Percentiles rank a stretch among this genome's conserved stretches.
These are phyloP conservation scores for Arctopsyche grandis DNA, from an alignment of 1,140 invertebrate species.

Conservation along the genomic window DNA sequence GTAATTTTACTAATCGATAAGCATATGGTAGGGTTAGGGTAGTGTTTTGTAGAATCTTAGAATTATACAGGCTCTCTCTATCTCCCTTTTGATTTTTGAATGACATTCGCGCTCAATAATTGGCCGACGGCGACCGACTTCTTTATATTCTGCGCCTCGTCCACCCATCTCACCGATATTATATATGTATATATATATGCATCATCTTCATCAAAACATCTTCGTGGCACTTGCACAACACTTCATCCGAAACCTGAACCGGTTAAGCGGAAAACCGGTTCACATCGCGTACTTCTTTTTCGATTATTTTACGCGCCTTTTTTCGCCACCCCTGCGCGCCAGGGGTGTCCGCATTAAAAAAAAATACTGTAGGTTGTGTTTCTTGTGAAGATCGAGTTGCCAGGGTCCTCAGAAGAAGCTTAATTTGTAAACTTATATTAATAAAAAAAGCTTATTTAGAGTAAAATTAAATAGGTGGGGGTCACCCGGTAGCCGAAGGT, in stretches of 20 bases:
- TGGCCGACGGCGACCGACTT: constrained; percentile 34
- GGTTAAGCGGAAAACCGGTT: no score
- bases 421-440: constrained; percentile 31
- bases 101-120: constrained; percentile 39
- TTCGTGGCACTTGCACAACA: background rate
- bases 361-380: constrained; percentile 47
- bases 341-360: constrained; percentile 2
- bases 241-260: no score
- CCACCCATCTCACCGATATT: background rate
- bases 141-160: background rate
- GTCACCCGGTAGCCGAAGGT: constrained; percentile 40
- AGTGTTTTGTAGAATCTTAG: constrained; percentile 46
- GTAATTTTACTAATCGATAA: constrained; percentile 54
- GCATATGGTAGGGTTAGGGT: constrained; percentile 51
- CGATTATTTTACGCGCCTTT: no score
- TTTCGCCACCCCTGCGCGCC: background rate
- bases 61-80: constrained; percentile 35
- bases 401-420: constrained; percentile 39
- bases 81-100: constrained; percentile 10
- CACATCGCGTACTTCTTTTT: no score
- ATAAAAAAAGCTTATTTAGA: constrained; percentile 35
- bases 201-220: constrained; percentile 6
- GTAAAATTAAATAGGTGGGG: background rate
- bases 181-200: background rate
- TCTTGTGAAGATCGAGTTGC: constrained; percentile 39